Conservation (phyloP, 2,888 invertebrate genomes). For the Ommatoiulus sabulosus region DNA sequence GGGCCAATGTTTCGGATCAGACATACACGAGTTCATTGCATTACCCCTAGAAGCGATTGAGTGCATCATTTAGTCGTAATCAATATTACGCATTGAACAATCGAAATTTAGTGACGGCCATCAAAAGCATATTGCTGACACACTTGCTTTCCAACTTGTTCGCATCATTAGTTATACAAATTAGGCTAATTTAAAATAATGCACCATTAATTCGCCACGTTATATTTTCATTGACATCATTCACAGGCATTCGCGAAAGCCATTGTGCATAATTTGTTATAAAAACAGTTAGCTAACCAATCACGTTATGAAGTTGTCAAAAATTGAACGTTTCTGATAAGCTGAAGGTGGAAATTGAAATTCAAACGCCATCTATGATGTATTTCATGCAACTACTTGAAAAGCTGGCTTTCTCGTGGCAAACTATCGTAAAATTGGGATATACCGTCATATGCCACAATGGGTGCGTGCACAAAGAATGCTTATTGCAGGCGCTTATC, state of each 20-base stretch:
- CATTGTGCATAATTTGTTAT: neutral
- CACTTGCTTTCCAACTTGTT: neutral
- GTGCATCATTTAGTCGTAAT: neutral
- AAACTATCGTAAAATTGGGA: no score
- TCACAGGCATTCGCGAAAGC: neutral
- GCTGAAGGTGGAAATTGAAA: no score
- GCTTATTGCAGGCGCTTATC: no score
- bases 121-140: neutral
- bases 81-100: neutral
- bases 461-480: no score
- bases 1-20: neutral
- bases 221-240: conserved; percentile 1
- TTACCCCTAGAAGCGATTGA: neutral
- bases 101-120: neutral
- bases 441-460: no score
- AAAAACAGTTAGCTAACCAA: neutral
- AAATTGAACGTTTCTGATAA: no score
- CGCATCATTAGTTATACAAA: neutral
- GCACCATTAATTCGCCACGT: neutral
- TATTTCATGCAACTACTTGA: no score
- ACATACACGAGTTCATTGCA: neutral
- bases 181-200: neutral
- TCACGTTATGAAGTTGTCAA: neutral
- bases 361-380: no score
- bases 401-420: no score